Evolutionary conservation across 2,797 vertebrate genomes (phyloP).

Genomic region (Lagorchestes hirsutus): DNA sequence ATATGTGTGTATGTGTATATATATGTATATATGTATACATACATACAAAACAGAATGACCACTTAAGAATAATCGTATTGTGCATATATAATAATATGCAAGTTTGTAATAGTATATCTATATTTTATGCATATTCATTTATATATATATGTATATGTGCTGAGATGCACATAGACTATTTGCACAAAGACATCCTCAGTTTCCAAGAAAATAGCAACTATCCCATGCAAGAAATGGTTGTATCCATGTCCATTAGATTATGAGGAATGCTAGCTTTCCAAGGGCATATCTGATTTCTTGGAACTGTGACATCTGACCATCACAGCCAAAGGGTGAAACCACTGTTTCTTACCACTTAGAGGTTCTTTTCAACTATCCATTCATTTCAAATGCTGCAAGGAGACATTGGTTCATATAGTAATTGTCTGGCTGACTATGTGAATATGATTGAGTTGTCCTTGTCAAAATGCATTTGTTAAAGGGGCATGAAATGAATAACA

Average conservation of each 20-base stretch:
- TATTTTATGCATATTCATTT: not conserved
- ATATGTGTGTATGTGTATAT: too few species aligned
- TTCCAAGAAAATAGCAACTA: conserved; percentile 31
- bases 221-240: not conserved
- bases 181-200: not conserved
- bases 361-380: conserved; percentile 4
- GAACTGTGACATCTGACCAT: not conserved
- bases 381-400: conserved; percentile 48
- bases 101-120: not conserved
- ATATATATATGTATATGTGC: not conserved
- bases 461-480: conserved; percentile 55
- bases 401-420: conserved; percentile 43
- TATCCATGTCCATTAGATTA: conserved; percentile 11
- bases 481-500: conserved; percentile 58
- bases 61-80: not conserved
- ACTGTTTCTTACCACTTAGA: conserved; percentile 31
- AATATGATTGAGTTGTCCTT: conserved; percentile 41
- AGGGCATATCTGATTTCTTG: not conserved
- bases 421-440: conserved; percentile 41
- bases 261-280: conserved; percentile 25
- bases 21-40: not conserved
- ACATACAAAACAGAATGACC: not conserved
- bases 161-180: not conserved
- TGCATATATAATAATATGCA: not conserved
- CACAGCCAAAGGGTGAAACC: conserved; percentile 43